Conservation (phyloP, 2,113 vertebrate genomes). For the Thalassarche chlororhynchos region DNA sequence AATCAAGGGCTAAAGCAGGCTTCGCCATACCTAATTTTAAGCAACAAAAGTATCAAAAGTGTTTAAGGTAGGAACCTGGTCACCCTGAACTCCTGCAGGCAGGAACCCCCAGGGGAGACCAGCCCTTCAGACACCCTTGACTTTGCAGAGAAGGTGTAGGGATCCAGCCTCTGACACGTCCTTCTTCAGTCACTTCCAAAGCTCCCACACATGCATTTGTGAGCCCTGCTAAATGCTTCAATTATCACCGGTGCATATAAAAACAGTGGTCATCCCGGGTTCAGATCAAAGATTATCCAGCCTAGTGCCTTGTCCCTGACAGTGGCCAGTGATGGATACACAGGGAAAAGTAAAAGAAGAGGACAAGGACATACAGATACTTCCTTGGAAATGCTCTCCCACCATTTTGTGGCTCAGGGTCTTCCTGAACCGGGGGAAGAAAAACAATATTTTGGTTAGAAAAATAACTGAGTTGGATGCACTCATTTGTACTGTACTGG, state of each 20-base stretch:
- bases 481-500: not conserved
- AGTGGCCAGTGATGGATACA: not conserved
- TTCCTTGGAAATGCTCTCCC: not conserved
- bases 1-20: not conserved
- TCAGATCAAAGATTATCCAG: not conserved
- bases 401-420: not conserved
- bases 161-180: not conserved
- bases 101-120: not conserved
- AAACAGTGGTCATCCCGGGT: fast-evolving
- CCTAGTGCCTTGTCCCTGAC: not conserved
- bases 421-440: not conserved
- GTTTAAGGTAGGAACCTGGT: not conserved
- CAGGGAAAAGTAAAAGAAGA: not conserved
- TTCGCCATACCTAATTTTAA: not conserved
- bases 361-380: not conserved
- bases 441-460: not conserved
- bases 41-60: not conserved
- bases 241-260: not conserved
- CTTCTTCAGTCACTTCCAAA: not conserved
- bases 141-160: not conserved
- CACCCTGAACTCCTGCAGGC: not conserved
- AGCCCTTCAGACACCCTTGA: not conserved
- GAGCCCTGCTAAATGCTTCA: not conserved
- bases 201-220: not conserved
- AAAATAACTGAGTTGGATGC: not conserved